Conservation (phyloP, 2,113 vertebrate species). For the Microcebus tavaratra region DNA sequence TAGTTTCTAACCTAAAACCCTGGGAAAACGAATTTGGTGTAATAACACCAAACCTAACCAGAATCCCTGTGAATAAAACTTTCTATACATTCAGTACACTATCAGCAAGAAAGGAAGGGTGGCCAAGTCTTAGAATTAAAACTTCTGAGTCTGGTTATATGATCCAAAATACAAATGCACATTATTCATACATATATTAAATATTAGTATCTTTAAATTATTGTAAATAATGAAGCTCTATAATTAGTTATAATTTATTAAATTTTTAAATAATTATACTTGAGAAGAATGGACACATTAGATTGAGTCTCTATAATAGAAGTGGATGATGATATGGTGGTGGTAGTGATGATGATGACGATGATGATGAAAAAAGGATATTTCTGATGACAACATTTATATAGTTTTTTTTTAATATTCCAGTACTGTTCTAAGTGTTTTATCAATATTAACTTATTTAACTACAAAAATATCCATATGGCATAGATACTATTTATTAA, state of each 20-base stretch:
- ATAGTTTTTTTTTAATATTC: neutral
- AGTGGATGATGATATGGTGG: neutral
- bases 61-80: slow-evolving; percentile 64
- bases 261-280: neutral
- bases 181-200: neutral
- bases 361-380: neutral
- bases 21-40: slow-evolving; percentile 60
- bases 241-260: neutral
- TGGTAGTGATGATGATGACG: neutral
- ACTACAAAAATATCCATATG: neutral
- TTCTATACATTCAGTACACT: slow-evolving; percentile 6
- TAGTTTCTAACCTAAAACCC: slow-evolving; percentile 71
- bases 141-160: neutral
- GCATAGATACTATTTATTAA: neutral
- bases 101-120: neutral
- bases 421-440: neutral
- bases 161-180: neutral
- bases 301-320: neutral
- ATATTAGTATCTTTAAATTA: neutral
- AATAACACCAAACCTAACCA: slow-evolving; percentile 50
- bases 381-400: neutral
- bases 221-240: neutral
- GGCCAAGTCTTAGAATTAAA: neutral
- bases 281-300: neutral
- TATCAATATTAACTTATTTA: neutral